A percentile compares a stretch with the other conserved stretches of the same genome.
phyloP scores from a whole-genome alignment of 2,888 invertebrate genomes.

The Drosophila multiciliata region DNA sequence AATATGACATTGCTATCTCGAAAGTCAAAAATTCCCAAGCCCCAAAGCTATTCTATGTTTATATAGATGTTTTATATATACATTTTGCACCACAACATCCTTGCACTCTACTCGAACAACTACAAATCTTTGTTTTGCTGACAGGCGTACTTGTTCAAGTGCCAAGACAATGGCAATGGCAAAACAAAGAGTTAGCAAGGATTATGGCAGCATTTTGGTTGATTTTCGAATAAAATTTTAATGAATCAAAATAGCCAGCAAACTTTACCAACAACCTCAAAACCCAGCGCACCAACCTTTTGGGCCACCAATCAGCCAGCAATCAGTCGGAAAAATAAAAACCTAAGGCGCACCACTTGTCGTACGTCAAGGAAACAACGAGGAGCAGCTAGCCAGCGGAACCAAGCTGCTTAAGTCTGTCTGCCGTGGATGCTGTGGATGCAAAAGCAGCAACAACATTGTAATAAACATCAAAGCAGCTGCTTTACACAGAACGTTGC shows the following conservation, averaged over 20 bases:
- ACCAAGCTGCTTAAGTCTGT: conserved; percentile 44
- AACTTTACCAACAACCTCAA: conserved; percentile 26
- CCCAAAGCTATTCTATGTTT: background rate
- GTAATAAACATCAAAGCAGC: conserved; percentile 53
- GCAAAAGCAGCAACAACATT: conserved; percentile 19
- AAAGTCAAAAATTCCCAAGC: conserved; percentile 27
- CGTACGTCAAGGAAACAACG: conserved; percentile 40
- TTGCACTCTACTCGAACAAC: conserved; percentile 9
- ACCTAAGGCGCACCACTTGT: conserved; percentile 36
- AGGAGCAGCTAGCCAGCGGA: conserved; percentile 35
- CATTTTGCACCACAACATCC: conserved; percentile 13
- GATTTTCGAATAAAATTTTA: conserved; percentile 80
- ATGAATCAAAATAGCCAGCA: conserved; percentile 60
- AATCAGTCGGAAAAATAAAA: conserved; percentile 34
- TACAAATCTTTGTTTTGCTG: conserved; percentile 53
- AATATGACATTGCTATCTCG: conserved; percentile 41
- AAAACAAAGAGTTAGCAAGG: conserved; percentile 62
- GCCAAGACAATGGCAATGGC: conserved; percentile 39
- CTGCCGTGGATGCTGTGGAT: conserved; percentile 30
- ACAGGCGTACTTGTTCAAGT: conserved; percentile 53
- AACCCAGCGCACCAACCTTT: background rate
- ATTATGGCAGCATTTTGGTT: conserved; percentile 73
- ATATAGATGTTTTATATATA: conserved; percentile 2
- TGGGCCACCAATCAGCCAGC: background rate
- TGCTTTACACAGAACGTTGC: conserved; percentile 37